Evolutionary conservation across 2,113 vertebrate species (phyloP), one percentile per base, ranked within the genome.

Genomic region (Lepidothrix coronata): DNA sequence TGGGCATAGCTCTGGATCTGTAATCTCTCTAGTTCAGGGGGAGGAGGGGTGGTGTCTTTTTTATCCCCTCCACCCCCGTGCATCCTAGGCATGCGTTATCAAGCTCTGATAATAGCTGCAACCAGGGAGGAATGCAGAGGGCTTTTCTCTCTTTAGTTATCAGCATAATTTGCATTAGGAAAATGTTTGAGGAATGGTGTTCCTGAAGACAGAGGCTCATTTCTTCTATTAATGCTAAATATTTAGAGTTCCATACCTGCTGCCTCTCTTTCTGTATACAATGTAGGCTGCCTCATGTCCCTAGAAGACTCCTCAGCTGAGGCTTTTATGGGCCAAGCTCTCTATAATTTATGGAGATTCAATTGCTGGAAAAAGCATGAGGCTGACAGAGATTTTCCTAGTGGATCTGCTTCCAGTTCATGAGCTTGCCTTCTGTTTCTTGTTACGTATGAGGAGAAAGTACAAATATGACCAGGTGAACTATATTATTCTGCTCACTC

Each of bases 121-220:
- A 13, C 73, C 55, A 70, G 77, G 31, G 25, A 86, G n/a, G 81
- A 93, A 91, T 73, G 81, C 58, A 66, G 49, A 88, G 55, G 77
- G 39, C n/a, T 95, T 92, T 94, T 85, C 63, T 89, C n/a, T 67
- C 77, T 76, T 33, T 59, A 85, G 52, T 96, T 95, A 55, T 82
- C 74, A 83, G 55, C 66, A 73, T 61, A 10, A 58, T 73, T 93
- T 91, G 63, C 71, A 52, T 85, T 67, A 51, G 84, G 83, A 75
- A 90, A 81, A 57, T 37, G 62, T 72, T 83, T 91, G 66, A 89
- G 91, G 59, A 83, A 62, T 43, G 27, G 10, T 44, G 33, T 55
- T 91, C 4, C 2, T 71, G 55, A 77, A 85, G 73, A 81, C 80
- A 71, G 70, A 91, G 57, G 12, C n/a, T 8, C 16, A 58, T 59